Conservation (phyloP, 1,140 invertebrate species). For the Scaptomyza montana region DNA sequence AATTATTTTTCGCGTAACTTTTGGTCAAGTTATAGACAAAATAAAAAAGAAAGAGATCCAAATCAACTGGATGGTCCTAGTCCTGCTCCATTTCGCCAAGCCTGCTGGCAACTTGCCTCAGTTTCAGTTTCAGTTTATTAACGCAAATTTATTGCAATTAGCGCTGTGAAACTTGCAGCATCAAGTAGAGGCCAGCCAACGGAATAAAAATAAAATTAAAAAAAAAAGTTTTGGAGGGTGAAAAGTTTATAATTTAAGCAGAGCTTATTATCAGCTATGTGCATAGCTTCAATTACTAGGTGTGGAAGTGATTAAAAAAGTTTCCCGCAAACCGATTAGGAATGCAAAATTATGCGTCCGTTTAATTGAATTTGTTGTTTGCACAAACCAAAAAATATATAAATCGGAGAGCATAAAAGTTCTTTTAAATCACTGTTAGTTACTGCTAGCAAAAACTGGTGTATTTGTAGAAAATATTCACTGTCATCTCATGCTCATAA, state of each 20-base stretch:
- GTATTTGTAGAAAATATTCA: slow-evolving; percentile 5
- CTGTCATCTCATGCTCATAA: slow-evolving; percentile 12
- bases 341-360: slow-evolving; percentile 74
- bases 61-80: background rate
- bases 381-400: slow-evolving; percentile 3
- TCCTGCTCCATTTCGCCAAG: slow-evolving; percentile 37
- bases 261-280: slow-evolving; percentile 68
- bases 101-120: slow-evolving; percentile 62
- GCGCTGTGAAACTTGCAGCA: slow-evolving; percentile 40
- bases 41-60: background rate
- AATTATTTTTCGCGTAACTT: slow-evolving; percentile 39
- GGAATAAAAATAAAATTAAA: slow-evolving; percentile 18
- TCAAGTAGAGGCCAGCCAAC: slow-evolving; percentile 18
- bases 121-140: slow-evolving; percentile 67
- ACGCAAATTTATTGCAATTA: slow-evolving; percentile 78
- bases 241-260: slow-evolving; percentile 78
- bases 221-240: slow-evolving; percentile 33
- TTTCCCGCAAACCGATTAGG: slow-evolving; percentile 60
- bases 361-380: slow-evolving; percentile 54
- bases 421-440: background rate
- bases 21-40: background rate
- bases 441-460: background rate
- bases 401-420: too few relatives aligned
- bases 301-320: slow-evolving; percentile 74
- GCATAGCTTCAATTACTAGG: slow-evolving; percentile 44